These are phyloP conservation scores for Rhizoglyphus robini DNA, from an alignment of 1,140 invertebrate genomes.

Conservation along the genomic window DNA sequence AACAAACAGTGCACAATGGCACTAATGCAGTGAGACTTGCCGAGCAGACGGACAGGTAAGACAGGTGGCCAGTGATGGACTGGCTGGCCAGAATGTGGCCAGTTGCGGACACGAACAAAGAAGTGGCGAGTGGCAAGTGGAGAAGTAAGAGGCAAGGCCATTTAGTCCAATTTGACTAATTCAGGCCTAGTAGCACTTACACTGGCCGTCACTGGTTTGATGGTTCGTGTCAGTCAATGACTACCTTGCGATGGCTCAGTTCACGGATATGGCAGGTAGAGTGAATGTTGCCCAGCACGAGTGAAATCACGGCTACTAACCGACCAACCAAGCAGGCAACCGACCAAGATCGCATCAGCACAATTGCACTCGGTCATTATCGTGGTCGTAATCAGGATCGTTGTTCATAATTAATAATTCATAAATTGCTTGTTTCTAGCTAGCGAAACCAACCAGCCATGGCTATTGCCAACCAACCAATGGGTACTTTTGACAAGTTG, in stretches of 20 bases:
- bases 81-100: not conserved
- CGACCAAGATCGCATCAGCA: too few species aligned
- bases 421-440: conserved; percentile 10
- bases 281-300: not conserved
- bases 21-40: too few species aligned
- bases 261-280: not conserved
- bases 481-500: not conserved
- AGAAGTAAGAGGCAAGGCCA: too few species aligned
- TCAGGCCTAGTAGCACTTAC: not conserved
- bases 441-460: too few species aligned
- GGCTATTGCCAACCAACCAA: too few species aligned
- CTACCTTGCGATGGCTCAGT: not conserved
- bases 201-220: not conserved
- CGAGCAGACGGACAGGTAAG: not conserved
- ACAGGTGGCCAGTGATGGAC: not conserved
- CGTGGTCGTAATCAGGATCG: not conserved
- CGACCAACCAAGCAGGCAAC: too few species aligned
- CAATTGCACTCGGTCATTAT: too few species aligned
- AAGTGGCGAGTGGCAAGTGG: not conserved
- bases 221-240: not conserved
- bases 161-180: not conserved
- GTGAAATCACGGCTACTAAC: not conserved
- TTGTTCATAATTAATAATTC: conserved; percentile 12
- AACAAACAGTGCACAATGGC: too few species aligned
- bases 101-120: not conserved